These are phyloP conservation scores for Phasia obesa DNA, from an alignment of 2,888 invertebrate species.

Conservation along the genomic window DNA sequence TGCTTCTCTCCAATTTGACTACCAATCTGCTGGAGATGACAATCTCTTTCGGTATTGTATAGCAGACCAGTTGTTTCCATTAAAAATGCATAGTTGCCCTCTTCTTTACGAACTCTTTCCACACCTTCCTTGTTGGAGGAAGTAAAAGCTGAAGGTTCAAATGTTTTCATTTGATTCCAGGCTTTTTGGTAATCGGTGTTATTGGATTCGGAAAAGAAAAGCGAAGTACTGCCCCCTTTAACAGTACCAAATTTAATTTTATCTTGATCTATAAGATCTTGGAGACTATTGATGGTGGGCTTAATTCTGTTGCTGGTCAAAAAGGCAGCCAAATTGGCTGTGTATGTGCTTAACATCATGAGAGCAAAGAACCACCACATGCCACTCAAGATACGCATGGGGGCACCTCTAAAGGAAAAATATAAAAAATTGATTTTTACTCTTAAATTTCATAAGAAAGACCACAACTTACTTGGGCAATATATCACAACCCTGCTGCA, in stretches of 20 bases:
- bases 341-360: constrained; percentile 95
- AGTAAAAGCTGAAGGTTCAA: constrained; percentile 91
- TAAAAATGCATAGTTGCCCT: constrained; percentile 93
- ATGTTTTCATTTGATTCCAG: constrained; percentile 94
- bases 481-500: constrained; percentile 97
- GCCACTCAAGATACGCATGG: constrained; percentile 93
- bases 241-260: constrained; percentile 97
- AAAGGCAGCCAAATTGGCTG: constrained; percentile 96
- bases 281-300: constrained; percentile 93
- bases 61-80: constrained; percentile 98
- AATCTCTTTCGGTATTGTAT: constrained; percentile 91
- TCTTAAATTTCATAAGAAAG: not conserved
- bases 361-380: constrained; percentile 97
- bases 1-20: constrained; percentile 93
- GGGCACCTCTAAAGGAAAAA: constrained; percentile 87
- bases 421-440: not conserved
- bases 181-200: constrained; percentile 93
- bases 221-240: constrained; percentile 93
- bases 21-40: constrained; percentile 91
- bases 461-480: constrained; percentile 88
- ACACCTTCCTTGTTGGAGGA: constrained; percentile 92
- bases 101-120: constrained; percentile 88
- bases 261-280: constrained; percentile 95
- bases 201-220: constrained; percentile 94
- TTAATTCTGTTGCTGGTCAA: constrained; percentile 95